Evolutionary conservation across 1,140 invertebrate genomes (phyloP).

Genomic region (Eufriesea mexicana): DNA sequence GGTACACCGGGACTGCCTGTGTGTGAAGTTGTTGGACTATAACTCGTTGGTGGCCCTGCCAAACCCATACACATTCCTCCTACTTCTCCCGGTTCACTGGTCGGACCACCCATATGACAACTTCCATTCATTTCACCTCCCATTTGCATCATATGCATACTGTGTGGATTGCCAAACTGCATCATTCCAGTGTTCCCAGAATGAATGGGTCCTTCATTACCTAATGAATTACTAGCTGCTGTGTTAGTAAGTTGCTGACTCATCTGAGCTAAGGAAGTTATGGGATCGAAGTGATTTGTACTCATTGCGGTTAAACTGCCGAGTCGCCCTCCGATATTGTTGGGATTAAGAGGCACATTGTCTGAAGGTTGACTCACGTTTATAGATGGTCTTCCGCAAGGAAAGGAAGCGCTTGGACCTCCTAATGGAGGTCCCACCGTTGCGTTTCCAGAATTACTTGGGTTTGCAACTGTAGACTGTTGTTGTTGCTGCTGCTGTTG

Average conservation of each 20-base stretch:
- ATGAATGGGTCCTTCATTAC: conserved; percentile 80
- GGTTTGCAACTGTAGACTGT: conserved; percentile 64
- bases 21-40: conserved; percentile 79
- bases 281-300: conserved; percentile 92
- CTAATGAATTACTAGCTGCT: conserved; percentile 84
- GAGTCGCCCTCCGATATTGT: conserved; percentile 85
- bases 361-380: conserved; percentile 85
- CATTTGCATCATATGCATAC: conserved; percentile 84
- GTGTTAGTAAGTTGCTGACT: conserved; percentile 93
- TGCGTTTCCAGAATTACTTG: conserved; percentile 66
- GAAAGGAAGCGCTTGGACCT: conserved; percentile 69
- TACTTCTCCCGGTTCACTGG: conserved; percentile 77
- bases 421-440: conserved; percentile 68
- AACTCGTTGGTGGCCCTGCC: conserved; percentile 80
- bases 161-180: conserved; percentile 80
- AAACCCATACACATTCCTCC: conserved; percentile 83
- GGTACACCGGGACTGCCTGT: conserved; percentile 78
- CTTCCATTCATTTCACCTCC: conserved; percentile 79
- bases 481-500: conserved; percentile 67
- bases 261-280: conserved; percentile 96
- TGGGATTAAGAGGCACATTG: conserved; percentile 92
- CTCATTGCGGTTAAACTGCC: conserved; percentile 82
- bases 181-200: conserved; percentile 83
- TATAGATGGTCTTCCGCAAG: conserved; percentile 74
- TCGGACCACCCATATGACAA: conserved; percentile 77